A percentile compares a stretch with the other conserved stretches of the same genome.
These are phyloP conservation scores for Pachyuromys duprasi DNA, from an alignment of 2,797 vertebrate genomes.

Conservation along the genomic window DNA sequence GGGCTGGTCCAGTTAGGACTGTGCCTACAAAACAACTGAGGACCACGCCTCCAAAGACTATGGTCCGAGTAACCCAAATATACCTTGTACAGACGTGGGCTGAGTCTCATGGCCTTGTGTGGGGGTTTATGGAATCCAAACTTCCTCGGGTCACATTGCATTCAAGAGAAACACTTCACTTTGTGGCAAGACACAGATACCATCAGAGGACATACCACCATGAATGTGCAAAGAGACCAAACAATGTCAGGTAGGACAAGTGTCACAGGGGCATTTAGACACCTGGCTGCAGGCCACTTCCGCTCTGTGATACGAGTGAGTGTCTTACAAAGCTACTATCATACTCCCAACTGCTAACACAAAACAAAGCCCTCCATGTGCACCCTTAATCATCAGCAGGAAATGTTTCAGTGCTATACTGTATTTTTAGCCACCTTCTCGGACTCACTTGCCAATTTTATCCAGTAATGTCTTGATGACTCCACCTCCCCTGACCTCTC, in stretches of 20 bases:
- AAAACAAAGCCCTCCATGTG: not conserved
- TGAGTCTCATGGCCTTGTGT: not conserved
- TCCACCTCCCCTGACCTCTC: slow-evolving; percentile 81
- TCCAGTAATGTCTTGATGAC: slow-evolving; percentile 82
- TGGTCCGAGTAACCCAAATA: fast-evolving
- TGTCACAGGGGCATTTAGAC: not conserved
- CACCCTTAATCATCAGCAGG: not conserved
- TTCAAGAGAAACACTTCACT: not conserved
- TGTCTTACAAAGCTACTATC: slow-evolving; percentile 17
- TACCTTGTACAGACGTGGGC: not conserved
- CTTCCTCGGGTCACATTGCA: not conserved
- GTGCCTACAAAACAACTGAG: not conserved
- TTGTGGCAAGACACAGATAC: not conserved
- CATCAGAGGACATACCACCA: not conserved
- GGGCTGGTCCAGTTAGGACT: not conserved
- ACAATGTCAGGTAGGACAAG: not conserved
- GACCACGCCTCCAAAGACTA: not conserved
- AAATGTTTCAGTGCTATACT: slow-evolving; percentile 29
- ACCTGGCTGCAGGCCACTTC: not conserved
- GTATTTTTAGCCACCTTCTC: slow-evolving; percentile 80
- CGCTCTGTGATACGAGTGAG: not conserved
- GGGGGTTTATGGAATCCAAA: not conserved
- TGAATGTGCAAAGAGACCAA: not conserved
- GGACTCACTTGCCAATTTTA: slow-evolving; percentile 84
- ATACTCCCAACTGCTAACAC: slow-evolving; percentile 7